Base-by-base conservation (phyloP, 2,888 invertebrate genomes). In the Girardia tigrina region DNA sequence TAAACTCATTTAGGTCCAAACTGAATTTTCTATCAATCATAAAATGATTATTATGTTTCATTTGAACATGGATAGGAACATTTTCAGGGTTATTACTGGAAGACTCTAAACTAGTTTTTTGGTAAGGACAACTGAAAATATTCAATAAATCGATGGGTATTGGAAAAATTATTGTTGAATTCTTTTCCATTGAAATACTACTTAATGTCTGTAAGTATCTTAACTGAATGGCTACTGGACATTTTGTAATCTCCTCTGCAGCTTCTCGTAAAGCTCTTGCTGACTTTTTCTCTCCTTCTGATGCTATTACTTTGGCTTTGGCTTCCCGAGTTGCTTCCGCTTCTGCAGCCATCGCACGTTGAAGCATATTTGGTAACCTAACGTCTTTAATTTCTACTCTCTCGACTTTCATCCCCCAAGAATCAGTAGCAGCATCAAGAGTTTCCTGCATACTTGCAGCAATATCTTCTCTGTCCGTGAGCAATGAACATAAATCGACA, bases 251-350 rank as follows among this genome's bases (percentile, higher is more conserved):
- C 74, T 92, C 90, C 80, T 92, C 89, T 0, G 91, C 90, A 6
- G 92, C 92, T 85, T 91, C 91, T 83, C 89, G 90, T 71, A 92
- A 86, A 2, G 91, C 90, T 79, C 89, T 88, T 0, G 91, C 90
- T 0, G 92, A 91, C 69, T 81, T 82, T 78, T 82, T 80, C 76
- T 83, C 83, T 16, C 83, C 83, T 72, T 83, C 82, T 12, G 82
- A 82, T 6, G 82, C 82, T 28, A 82, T 81, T 23, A 75, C 76
- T 29, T 75, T 75, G 8, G 76, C 76, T 26, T 56, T 75, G 29
- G 76, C 76, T 74, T 75, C 84, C 72, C 82, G 78, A 26, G 82
- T 78, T 20, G 83, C 82, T 77, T 83, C 83, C 20, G 83, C 83
- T 77, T 83, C 83, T 26, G 82, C 82, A 56, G 83, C 83, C 82